phyloP scores from a whole-genome alignment of 2,888 invertebrate genomes.

The Myathropa florea region DNA sequence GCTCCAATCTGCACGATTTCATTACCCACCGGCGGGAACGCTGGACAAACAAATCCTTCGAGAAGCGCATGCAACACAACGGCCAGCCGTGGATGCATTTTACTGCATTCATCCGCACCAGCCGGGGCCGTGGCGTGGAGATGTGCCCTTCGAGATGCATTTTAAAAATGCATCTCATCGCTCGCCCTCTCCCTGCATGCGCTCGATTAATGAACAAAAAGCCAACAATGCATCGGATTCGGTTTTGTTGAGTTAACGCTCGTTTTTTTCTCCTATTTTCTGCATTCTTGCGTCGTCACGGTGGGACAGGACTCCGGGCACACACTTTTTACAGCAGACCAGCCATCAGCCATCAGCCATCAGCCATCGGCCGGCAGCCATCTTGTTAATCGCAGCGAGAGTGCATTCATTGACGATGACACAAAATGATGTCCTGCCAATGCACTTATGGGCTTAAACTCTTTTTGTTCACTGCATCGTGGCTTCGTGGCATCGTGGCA shows the following conservation, averaged over 20 bases:
- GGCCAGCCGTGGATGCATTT: constrained; percentile 37
- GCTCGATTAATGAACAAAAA: constrained; percentile 32
- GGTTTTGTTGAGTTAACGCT: no score
- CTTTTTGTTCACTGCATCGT: constrained; percentile 29
- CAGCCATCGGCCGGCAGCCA: neutral
- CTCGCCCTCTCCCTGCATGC: constrained; percentile 21
- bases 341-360: neutral
- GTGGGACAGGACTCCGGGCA: no score
- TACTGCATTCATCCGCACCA: constrained; percentile 37
- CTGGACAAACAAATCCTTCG: constrained; percentile 16
- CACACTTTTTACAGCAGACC: constrained; percentile 60
- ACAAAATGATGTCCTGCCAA: constrained; percentile 67
- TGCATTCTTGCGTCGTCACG: no score
- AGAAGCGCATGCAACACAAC: constrained; percentile 38
- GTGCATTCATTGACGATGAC: constrained; percentile 63
- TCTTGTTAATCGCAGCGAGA: constrained; percentile 51
- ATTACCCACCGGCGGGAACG: constrained; percentile 15
- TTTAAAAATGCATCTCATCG: constrained; percentile 48
- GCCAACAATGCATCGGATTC: constrained; percentile 34
- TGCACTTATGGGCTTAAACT: constrained; percentile 55
- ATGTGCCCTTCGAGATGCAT: constrained; percentile 48
- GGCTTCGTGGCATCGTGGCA: no score
- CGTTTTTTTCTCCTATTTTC: no score
- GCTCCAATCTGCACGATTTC: constrained; percentile 29
- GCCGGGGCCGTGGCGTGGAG: constrained; percentile 11